Base-by-base conservation (phyloP, 2,888 invertebrate genomes). In the Drosophila borealis region DNA sequence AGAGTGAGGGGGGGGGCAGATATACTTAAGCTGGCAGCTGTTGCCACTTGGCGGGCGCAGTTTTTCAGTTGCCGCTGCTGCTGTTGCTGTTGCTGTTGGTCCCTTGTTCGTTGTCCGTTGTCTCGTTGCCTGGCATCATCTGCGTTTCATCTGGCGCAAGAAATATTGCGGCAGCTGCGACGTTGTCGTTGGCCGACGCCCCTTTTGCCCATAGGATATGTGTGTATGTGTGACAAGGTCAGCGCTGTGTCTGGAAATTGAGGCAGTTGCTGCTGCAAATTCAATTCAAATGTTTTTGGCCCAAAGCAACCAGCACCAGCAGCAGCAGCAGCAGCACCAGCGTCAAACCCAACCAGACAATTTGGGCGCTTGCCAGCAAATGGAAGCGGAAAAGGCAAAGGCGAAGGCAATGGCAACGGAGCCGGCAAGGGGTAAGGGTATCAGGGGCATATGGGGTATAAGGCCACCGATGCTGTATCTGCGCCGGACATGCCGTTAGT, bases 71-170 rank as follows among this genome's bases (percentile, higher is more conserved):
- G 56, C 59, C 54, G 62, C 54, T 66, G 61, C 21, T 72, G 63
- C 45, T 39, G 50, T 55, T 49, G 46, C 56, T 34, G 53, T 34
- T 55, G 36, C 41, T 39, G 42, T 14, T 56, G 51, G 37, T 72
- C 41, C 29, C 73, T 60, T 56, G 39, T 17, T 33, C 48, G 36
- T 39, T 55, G 49, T 57, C 39, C 74, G n/a, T 25, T 57, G 37
- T 21, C 25, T 37, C 48, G 48, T 34, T 54, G 62, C 44, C 80
- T 68, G 85, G 90, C 91, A 90, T 89, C 91, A 91, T 91, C 91
- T 91, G 91, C 80, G 88, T 90, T 90, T 91, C 91, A 91, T 91
- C 91, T 91, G 91, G 91, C 88, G 82, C 81, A 90, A 90, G 90
- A 90, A 89, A 90, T 90, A 90, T 90, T 88, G 88, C 88, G 81